Evolutionary conservation across 2,888 invertebrate genomes (phyloP), one percentile per base, ranked within the genome.

Genomic region (Lutraria lutraria): DNA sequence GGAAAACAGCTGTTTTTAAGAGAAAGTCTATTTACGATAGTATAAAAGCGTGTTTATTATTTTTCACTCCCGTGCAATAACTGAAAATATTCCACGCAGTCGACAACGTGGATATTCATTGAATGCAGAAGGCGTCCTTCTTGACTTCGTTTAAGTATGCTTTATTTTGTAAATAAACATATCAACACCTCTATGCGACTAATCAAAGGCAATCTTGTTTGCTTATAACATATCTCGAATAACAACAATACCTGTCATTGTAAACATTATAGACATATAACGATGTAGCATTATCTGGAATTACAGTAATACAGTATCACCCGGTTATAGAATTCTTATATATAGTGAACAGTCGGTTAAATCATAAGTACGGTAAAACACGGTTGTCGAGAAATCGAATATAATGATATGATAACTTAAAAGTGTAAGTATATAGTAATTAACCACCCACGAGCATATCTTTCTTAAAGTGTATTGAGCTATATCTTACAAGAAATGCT

Each of bases 1-100:
- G 34, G 19, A 25, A 76, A 34, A 31, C 76, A 76, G 76, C 76
- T 76, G 76, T 76, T 76, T 76, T 76, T 76, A 76, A 76, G 76
- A 76, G 76, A 76, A 34, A 34, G 16, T 76, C 34, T 31, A 76
- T 76, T 76, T 76, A 76, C 19, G 76, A 76, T 76, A 76, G 29
- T 31, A 76, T 76, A 76, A 76, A 76, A 76, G 34, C 76, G 29
- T 34, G 76, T 76, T 76, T 76, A 76, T 76, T 31, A 34, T 76
- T 76, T 72, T 76, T 76, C 34, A 31, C 31, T 19, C 31, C 19
- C 16, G 34, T 76, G 31, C 34, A 34, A 76, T 76, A 31, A 76
- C 34, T 76, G 34, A 34, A 34, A 76, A 16, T 13, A 68, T 68
- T 3, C 12, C 25, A 68, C 25, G 63, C 25, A 25, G 1, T n/a